These are phyloP conservation scores for Heliopora coerulea DNA, from an alignment of 92 coral and sea anemone genomes.

Conservation along the genomic window DNA sequence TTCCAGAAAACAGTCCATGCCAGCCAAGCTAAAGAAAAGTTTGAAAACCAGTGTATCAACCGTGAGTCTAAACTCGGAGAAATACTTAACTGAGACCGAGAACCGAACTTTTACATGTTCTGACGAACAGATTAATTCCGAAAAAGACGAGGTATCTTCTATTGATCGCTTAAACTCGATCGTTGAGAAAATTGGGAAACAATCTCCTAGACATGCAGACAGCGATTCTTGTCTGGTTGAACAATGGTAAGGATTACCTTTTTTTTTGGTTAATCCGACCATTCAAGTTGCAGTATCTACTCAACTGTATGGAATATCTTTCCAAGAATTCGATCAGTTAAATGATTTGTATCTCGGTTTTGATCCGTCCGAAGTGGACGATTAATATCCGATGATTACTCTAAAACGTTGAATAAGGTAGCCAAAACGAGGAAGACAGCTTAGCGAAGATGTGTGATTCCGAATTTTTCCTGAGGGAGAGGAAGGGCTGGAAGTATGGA, in stretches of 20 bases:
- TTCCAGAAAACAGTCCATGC: slow-evolving; percentile 79
- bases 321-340: too few relatives aligned
- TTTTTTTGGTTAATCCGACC: too few relatives aligned
- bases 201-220: background rate
- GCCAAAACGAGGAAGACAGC: too few relatives aligned
- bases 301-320: too few relatives aligned
- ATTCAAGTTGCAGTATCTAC: too few relatives aligned
- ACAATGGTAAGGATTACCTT: background rate
- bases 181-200: slow-evolving; percentile 31
- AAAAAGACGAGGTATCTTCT: slow-evolving; percentile 2
- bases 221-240: background rate
- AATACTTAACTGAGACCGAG: background rate
- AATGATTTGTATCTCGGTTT: too few relatives aligned
- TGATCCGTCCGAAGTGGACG: too few relatives aligned
- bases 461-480: too few relatives aligned
- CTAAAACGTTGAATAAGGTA: too few relatives aligned
- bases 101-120: slow-evolving; percentile 4
- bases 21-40: slow-evolving; percentile 76
- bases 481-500: too few relatives aligned
- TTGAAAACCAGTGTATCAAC: background rate
- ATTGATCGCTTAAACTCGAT: slow-evolving; percentile 33
- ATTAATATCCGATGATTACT: too few relatives aligned
- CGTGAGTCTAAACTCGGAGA: background rate
- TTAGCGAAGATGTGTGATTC: too few relatives aligned
- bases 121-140: background rate